Evolutionary conservation across 2,888 invertebrate species (phyloP), one percentile per base, ranked within the genome.

Genomic region (Leucophenga maculata): DNA sequence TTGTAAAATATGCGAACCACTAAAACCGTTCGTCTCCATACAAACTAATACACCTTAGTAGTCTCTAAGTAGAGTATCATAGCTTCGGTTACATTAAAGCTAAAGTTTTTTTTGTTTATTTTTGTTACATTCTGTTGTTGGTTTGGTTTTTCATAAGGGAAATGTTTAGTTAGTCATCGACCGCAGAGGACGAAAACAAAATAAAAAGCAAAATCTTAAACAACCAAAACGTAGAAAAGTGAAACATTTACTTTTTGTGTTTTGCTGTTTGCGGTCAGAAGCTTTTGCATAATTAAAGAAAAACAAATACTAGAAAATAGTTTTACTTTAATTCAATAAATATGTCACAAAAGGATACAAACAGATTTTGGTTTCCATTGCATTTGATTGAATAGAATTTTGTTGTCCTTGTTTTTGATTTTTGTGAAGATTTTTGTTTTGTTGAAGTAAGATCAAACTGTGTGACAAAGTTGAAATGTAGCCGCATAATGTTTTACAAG

Each of bases 271-370:
- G 46, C 20, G 62, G 62, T 64, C 48, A 48, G 18, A 64, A 22
- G 62, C 62, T 48, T 46, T 64, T 46, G 20, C 62, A 64, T 64
- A 64, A 64, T 64, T 64, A 22, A 64, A 48, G 20, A 46, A 48
- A 55, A 55, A 55, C 14, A 48, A 26, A 64, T 14, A 46, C 46
- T 20, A 9, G 14, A 46, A 64, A 48, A 48, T 46, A 22, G 48
- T 64, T 64, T 22, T 31, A n/a, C n/a, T 32, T 59, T 59, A 59
- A 59, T 59, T 59, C 18, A 59, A 32, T 59, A 59, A 32, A 32
- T 59, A 32, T 59, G 59, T 32, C 59, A 31, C 31, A 32, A 6
- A 32, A 59, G 31, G 32, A 13, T 4, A 59, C 59, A 26, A n/a
- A 59, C 14, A 16, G 18, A 59, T 59, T 31, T 59, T 32, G 31